Base-by-base conservation (phyloP, 1,140 invertebrate genomes). In the Penaeus indicus region DNA sequence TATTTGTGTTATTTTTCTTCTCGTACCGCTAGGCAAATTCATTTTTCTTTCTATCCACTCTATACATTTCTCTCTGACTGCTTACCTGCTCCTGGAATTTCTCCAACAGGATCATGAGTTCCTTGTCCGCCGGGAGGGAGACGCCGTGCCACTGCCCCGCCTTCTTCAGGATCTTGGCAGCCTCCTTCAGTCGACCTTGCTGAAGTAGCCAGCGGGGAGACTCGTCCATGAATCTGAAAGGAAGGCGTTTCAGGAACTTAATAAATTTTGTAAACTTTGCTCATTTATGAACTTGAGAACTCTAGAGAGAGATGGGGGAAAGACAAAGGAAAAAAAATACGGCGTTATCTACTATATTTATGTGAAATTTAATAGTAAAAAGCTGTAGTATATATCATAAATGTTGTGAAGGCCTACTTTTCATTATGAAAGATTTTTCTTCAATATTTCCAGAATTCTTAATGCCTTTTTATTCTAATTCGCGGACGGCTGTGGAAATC, bases 201-300 rank as follows among this genome's bases (percentile, higher is more conserved):
- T 82, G 72, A 63, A 91, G 47, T 64, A 90, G 64, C 91, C 89
- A 92, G 21, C 90, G 89, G 54, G 91, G 92, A 67, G 90, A 91
- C 83, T 92, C 91, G 19, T 90, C 90, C 90, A 93, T 93, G 92
- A 93, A 95, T 54, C 90, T 90, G 64, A 18, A n/a, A 54, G 25
- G 32, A 61, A 32, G 62, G 13, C n/a, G 25, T 13, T 47, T 80
- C 21, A n/a, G 38, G 54, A 72, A 54, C 19, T 75, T 27, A 84
- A 32, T 38, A 27, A 32, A 4, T 32, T 18, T 22, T 0, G 19
- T 5, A 67, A 27, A 18, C 27, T 25, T 7, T 19, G 7, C 11
- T 67, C 18, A 64, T 19, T 25, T 25, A 63, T 8, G 19, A 27
- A 63, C 61, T 83, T 38, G 3, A 7, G 0, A 83, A 63, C 11